phyloP scores from a whole-genome alignment of 64 coral and sea anemone species.

The Dendrophyllia cribrosa region DNA sequence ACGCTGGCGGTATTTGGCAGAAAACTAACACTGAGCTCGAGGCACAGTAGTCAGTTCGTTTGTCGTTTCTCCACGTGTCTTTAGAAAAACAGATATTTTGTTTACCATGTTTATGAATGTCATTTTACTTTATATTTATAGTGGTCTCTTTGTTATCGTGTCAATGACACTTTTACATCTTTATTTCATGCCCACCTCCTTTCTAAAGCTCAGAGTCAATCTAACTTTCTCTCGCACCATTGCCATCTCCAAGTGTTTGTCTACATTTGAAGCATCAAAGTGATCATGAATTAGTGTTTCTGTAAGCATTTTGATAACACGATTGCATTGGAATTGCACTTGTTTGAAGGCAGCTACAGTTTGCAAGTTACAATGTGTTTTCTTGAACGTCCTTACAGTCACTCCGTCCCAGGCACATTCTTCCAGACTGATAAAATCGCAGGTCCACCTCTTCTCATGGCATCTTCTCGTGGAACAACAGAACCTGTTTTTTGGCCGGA shows the following conservation, averaged over 20 bases:
- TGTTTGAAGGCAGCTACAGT: background rate
- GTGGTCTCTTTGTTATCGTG: background rate
- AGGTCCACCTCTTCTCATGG: no score
- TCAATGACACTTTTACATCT: background rate
- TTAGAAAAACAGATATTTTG: background rate
- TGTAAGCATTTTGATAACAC: background rate
- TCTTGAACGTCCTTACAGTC: background rate
- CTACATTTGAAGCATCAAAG: slow-evolving; percentile 31
- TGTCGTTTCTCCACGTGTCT: background rate
- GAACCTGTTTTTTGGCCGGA: no score
- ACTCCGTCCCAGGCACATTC: background rate
- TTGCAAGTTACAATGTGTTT: background rate
- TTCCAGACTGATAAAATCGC: background rate
- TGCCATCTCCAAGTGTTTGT: slow-evolving; percentile 20
- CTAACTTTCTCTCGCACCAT: background rate
- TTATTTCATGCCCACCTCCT: slow-evolving; percentile 17
- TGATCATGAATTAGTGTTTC: background rate
- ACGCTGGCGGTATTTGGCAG: background rate
- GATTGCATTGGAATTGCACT: slow-evolving; percentile 48
- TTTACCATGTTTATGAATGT: background rate
- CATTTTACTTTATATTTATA: background rate
- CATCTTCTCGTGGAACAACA: no score
- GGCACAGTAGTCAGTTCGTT: slow-evolving; percentile 11
- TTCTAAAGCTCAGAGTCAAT: background rate
- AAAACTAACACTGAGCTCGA: slow-evolving; percentile 19